Conservation (phyloP, 2,888 invertebrate genomes). For the Mythimna albipuncta region DNA sequence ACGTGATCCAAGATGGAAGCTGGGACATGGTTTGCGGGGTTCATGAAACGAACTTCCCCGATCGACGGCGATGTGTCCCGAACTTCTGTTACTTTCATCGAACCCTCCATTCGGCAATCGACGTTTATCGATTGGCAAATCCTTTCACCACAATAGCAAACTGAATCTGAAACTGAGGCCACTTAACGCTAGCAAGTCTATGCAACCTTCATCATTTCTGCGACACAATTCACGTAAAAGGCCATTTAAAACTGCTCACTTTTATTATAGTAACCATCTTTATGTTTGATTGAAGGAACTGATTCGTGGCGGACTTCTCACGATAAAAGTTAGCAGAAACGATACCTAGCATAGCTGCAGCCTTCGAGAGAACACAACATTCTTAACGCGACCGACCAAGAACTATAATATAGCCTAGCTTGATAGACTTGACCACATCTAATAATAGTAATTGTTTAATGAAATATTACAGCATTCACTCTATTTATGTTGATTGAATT, state of each 20-base stretch:
- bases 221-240: not conserved
- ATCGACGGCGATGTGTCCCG: no score
- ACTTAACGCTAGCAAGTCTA: not conserved
- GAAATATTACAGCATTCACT: constrained; percentile 43
- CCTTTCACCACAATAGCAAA: no score
- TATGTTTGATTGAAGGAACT: constrained; percentile 9
- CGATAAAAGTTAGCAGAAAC: constrained; percentile 50
- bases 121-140: no score
- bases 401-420: constrained; percentile 19
- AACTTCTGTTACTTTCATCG: no score
- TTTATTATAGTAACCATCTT: constrained; percentile 5
- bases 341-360: constrained; percentile 26
- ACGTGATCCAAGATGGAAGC: no score
- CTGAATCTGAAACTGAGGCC: no score
- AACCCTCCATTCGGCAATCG: no score
- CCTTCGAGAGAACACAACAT: constrained; percentile 38
- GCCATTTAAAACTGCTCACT: constrained; percentile 8
- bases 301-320: constrained; percentile 25
- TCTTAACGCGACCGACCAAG: constrained; percentile 16
- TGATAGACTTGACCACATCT: constrained; percentile 15
- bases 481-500: constrained; percentile 46
- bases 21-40: no score
- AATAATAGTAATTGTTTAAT: constrained; percentile 45
- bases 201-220: constrained; percentile 17
- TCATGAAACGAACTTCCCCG: no score